Base-by-base conservation (phyloP, 1,140 invertebrate species). In the Drosophila varians region DNA sequence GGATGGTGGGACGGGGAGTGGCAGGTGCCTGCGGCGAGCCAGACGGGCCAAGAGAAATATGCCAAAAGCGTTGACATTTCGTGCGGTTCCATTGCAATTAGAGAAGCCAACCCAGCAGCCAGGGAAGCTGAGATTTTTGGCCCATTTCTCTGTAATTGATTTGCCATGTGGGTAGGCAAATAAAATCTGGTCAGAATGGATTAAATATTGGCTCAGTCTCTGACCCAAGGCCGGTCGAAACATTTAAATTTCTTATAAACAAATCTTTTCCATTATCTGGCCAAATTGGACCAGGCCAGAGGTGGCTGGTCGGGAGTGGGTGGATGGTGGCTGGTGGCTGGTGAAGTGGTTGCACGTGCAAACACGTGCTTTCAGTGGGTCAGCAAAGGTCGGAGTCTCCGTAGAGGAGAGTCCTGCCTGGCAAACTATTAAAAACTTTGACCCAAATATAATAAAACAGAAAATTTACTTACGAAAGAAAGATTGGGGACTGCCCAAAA, bases 381-480 rank as follows among this genome's bases (percentile, higher is more conserved):
- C 69, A 73, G 9, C 38, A 14, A 42, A 73, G 71, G 58, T 74
- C 38, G 38, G 12, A 36, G 40, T 62, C 43, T 26, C 8, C 12
- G 34, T 1, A 36, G n/a, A n/a, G 54, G 36, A 2, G 4, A 9
- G 28, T 38, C n/a, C 14, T 38, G 36, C 79, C 71, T 70, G 77
- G 69, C 62, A 69, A 77, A 70, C 80, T 86, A 86, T 80, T 86
- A 80, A 70, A 86, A 86, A 86, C 76, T 87, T 86, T 86, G 80
- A 87, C 80, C 82, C 31, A 86, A 80, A 86, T 87, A 77, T 73
- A 80, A 86, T 70, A 77, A 86, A 86, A 86, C 76, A 86, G 60
- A 65, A 86, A 74, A 86, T 70, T 86, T 76, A 70, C 80, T 80
- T 70, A 60, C 48, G 52, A 2, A 9, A 8, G 16, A 42, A 16